phyloP scores from a whole-genome alignment of 2,888 invertebrate genomes.

The Melitaea athalia region DNA sequence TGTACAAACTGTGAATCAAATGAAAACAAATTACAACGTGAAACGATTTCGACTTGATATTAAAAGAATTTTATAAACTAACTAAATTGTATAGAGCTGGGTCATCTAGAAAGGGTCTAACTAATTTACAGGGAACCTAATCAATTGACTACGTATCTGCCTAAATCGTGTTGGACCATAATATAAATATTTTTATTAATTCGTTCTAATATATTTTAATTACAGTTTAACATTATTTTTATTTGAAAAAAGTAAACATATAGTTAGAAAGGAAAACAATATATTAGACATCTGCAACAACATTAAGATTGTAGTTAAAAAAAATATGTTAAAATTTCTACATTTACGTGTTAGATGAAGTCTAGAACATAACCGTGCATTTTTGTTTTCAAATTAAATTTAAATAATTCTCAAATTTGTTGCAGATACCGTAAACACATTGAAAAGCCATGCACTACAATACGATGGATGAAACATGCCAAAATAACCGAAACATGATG shows the following conservation, averaged over 20 bases:
- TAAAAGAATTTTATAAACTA: background rate
- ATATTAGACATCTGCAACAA: slow-evolving; percentile 17
- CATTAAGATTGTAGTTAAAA: background rate
- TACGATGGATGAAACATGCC: slow-evolving; percentile 38
- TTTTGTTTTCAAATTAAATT: background rate
- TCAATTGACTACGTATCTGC: background rate
- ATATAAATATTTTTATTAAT: background rate
- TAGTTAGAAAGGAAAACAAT: slow-evolving; percentile 3
- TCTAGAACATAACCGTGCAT: background rate
- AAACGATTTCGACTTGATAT: slow-evolving; percentile 19
- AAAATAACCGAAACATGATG: slow-evolving; percentile 22
- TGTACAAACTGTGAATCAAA: too few species aligned
- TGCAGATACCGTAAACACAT: slow-evolving; percentile 32
- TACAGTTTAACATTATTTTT: background rate
- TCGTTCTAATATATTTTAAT: background rate
- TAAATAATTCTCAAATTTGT: background rate
- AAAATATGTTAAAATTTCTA: too few species aligned
- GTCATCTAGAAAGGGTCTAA: slow-evolving; percentile 20
- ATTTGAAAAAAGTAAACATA: slow-evolving; percentile 5
- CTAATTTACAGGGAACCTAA: slow-evolving; percentile 19
- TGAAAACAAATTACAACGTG: background rate
- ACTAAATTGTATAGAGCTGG: slow-evolving; percentile 1
- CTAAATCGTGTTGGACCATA: slow-evolving; percentile 13
- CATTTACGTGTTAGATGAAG: too few species aligned
- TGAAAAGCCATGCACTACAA: slow-evolving; percentile 36